Percentiles rank a stretch among this genome's conserved stretches.
phyloP scores from a whole-genome alignment of 2,797 vertebrate genomes.

The Hapalemur alaotrensis region DNA sequence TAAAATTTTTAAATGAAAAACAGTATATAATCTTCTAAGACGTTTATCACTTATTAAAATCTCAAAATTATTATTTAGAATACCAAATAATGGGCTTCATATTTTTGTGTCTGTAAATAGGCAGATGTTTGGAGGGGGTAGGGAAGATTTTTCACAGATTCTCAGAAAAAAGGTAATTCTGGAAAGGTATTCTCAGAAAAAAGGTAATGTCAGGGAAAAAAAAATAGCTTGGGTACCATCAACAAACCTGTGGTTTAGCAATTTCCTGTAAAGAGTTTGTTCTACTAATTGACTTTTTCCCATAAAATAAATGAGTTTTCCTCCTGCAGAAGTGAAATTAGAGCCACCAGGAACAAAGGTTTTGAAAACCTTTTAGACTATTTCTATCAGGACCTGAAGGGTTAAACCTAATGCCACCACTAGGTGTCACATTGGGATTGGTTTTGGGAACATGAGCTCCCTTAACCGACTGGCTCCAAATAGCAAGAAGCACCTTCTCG shows the following conservation, averaged over 20 bases:
- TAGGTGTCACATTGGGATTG: conserved; percentile 84
- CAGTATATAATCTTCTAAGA: background rate
- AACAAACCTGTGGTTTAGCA: conserved; percentile 13
- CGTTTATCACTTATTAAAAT: background rate
- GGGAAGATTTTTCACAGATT: background rate
- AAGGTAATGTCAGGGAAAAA: background rate
- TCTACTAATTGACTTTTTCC: background rate
- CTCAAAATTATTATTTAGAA: background rate
- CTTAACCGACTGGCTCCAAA: background rate
- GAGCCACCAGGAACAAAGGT: background rate
- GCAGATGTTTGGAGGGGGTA: background rate
- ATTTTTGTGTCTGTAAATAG: background rate
- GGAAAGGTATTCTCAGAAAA: background rate
- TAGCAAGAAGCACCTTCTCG: background rate
- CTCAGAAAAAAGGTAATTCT: background rate
- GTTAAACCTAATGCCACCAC: conserved; percentile 79
- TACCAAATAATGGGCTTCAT: background rate
- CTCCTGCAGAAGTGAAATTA: background rate
- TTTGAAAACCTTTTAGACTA: background rate
- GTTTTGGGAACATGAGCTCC: background rate
- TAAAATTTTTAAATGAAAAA: conserved; percentile 3
- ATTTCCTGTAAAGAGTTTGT: background rate
- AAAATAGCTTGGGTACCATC: background rate
- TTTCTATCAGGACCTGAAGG: conserved; percentile 7
- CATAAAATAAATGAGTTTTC: background rate